phyloP scores from a whole-genome alignment of 2,888 invertebrate species.

The Gibbula magus region DNA sequence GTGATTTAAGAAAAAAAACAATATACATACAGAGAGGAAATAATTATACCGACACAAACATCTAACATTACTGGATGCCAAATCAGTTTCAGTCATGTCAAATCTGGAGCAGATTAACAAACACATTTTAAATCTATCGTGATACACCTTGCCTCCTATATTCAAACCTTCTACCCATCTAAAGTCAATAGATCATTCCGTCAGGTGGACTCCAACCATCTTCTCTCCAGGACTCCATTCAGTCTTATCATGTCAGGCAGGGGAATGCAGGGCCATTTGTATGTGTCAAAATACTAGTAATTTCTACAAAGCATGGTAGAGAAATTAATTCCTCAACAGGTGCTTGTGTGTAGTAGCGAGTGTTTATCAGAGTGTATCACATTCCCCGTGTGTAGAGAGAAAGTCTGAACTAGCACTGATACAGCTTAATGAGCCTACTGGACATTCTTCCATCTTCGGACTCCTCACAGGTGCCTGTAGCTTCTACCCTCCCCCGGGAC shows the following conservation, averaged over 20 bases:
- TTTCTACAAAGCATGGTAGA: conserved; percentile 7
- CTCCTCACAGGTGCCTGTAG: background rate
- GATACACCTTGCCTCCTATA: too few species aligned
- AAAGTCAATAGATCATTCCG: too few species aligned
- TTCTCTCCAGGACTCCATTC: background rate
- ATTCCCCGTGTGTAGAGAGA: background rate
- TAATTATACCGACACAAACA: too few species aligned
- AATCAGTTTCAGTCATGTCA: too few species aligned
- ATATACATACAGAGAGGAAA: too few species aligned
- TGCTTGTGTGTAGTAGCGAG: background rate
- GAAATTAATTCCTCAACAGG: conserved; percentile 13
- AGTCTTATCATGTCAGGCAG: background rate
- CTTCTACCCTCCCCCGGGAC: too few species aligned
- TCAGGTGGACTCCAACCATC: too few species aligned
- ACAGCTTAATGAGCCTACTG: conserved; percentile 1
- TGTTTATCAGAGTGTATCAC: conserved; percentile 19
- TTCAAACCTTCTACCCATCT: too few species aligned
- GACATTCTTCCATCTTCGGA: background rate
- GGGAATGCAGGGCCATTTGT: conserved; percentile 7
- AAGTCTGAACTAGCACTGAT: background rate
- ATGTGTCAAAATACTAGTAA: conserved; percentile 16
- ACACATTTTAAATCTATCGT: too few species aligned
- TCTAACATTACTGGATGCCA: too few species aligned
- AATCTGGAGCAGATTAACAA: too few species aligned
- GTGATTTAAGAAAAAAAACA: too few species aligned